Percentiles rank a stretch among this genome's conserved stretches.
Conservation (phyloP, 2,888 invertebrate species). For the Caenorhabditis auriculariae region DNA sequence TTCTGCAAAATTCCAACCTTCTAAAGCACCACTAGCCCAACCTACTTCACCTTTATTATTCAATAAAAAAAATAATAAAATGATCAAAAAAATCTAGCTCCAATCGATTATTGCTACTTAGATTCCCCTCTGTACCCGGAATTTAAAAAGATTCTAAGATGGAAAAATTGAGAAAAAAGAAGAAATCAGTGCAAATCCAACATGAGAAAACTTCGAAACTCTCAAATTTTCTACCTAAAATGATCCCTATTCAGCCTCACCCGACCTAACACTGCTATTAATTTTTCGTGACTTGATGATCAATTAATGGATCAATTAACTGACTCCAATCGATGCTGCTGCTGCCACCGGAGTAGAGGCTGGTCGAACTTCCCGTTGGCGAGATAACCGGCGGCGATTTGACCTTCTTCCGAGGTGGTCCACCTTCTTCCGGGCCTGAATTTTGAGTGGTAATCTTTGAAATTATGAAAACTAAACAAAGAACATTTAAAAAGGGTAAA, state of each 20-base stretch:
- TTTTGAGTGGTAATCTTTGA: constrained; percentile 1
- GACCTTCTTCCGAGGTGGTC: constrained; percentile 63
- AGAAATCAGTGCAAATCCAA: background rate
- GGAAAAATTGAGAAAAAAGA: background rate
- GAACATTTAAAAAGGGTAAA: background rate
- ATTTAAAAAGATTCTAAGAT: no score
- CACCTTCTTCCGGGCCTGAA: constrained; percentile 64
- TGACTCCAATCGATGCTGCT: constrained; percentile 61
- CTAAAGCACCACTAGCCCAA: no score
- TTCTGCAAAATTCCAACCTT: no score
- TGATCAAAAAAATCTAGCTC: no score
- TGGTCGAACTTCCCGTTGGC: constrained; percentile 62
- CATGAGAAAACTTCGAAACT: background rate
- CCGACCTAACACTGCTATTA: no score
- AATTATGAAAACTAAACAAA: background rate
- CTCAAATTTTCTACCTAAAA: background rate
- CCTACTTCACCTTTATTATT: no score
- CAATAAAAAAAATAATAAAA: no score
- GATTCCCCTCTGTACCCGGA: no score
- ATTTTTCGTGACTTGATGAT: no score
- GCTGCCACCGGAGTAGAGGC: constrained; percentile 61
- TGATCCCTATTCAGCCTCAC: background rate
- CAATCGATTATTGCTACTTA: no score
- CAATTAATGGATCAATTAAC: constrained; percentile 5
- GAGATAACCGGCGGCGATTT: constrained; percentile 64